Evolutionary conservation across 1,140 invertebrate genomes (phyloP), one percentile per base, ranked within the genome.

Genomic region (Sesamia nonagrioides): DNA sequence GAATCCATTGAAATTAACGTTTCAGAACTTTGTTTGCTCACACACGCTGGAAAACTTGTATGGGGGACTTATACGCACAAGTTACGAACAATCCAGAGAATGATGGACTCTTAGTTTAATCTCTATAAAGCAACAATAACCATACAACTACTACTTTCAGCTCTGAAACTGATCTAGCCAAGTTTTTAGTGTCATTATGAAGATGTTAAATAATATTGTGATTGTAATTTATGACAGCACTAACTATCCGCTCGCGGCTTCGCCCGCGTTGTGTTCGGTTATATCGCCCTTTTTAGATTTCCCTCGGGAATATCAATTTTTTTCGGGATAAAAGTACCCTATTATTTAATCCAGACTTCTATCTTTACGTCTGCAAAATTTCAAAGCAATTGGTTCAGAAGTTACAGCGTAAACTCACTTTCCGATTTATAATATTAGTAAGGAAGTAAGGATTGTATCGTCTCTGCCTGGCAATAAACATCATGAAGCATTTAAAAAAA

Each of bases 1-100:
- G n/a, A n/a, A n/a, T n/a, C n/a, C 0, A 98, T 99, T 80, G 99
- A 99, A 96, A 98, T 99, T 0, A 99, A 99, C 93, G 99, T 99
- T 83, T 99, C 98, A 66, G 99, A 99, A 95, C 96, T 99, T 60
- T 99, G 99, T 96, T 96, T 99, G 58, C 99, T 99, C 0, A 99
- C 99, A 9, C 99, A 99, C 94, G 98, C 98, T 45, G 99, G 99
- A 76, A 99, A 99, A 97, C 99, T 99, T 79, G 98, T 99, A 1
- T 99, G 99, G 99, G 99, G 99, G 82, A 99, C n/a, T n/a, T 99
- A 96, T 99, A 99, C 95, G 99, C 99, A 0, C 99, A 99, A 95
- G 99, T 99, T 15, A 99, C 99, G 0, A 99, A 99, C 93, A 99
- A 99, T 95, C 99, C 99, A 7, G 99, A 99, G 95, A 99, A 99